Percentiles rank a stretch among this genome's conserved stretches.
Conservation (phyloP, 1,140 invertebrate species). For the Zaprionus capensis region DNA sequence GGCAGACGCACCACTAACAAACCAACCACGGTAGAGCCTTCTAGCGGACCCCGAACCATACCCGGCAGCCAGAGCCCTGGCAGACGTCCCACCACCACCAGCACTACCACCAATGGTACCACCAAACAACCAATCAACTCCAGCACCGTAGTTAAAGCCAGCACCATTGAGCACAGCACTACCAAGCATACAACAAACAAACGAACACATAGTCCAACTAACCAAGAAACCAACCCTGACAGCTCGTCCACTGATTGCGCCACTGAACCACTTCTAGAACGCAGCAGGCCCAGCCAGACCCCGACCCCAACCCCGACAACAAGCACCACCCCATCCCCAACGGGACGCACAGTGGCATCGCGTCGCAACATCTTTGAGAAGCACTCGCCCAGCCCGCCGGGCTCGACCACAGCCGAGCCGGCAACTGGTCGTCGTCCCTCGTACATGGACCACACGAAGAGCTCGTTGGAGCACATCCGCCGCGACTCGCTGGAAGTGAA, state of each 20-base stretch:
- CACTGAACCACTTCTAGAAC: conserved; percentile 75
- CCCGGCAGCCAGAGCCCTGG: background rate
- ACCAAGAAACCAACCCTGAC: conserved; percentile 43
- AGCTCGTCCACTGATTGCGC: conserved; percentile 48
- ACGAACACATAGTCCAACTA: conserved; percentile 54
- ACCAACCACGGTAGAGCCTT: background rate
- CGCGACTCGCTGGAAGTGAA: conserved; percentile 80
- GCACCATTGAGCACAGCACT: conserved; percentile 68
- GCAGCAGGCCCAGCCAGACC: conserved; percentile 24
- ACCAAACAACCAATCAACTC: conserved; percentile 13
- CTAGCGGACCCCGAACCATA: background rate
- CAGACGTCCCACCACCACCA: conserved; percentile 8
- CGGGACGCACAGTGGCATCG: conserved; percentile 64
- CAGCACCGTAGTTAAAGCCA: conserved; percentile 51
- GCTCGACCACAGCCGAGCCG: conserved; percentile 10
- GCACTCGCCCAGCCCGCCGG: conserved; percentile 35
- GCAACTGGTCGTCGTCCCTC: conserved; percentile 68
- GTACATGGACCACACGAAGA: conserved; percentile 83
- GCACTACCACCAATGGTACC: background rate
- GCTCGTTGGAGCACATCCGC: conserved; percentile 79
- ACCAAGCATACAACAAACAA: conserved; percentile 49
- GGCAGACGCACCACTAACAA: conserved; percentile 2
- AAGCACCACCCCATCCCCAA: conserved; percentile 14
- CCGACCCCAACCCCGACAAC: background rate
- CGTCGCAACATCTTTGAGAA: conserved; percentile 74